Evolutionary conservation across 2,113 vertebrate genomes (phyloP).

Genomic region (Ginglymostoma cirratum): DNA sequence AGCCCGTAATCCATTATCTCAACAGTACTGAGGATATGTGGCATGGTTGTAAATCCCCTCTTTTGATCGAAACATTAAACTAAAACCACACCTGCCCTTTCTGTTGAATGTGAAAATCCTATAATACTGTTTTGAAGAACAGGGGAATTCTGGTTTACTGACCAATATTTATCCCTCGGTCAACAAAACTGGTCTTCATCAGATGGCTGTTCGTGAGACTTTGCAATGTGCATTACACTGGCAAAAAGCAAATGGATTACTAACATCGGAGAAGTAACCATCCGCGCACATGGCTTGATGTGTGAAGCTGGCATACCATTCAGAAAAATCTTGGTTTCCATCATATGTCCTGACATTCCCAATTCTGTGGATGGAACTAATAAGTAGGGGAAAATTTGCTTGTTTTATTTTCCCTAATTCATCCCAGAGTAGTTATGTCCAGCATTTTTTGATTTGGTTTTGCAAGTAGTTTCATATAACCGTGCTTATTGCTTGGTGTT

Average conservation of each 20-base stretch:
- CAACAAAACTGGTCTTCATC: not conserved
- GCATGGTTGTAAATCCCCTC: not conserved
- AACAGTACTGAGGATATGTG: not conserved
- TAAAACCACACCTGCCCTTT: not conserved
- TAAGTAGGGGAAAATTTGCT: not conserved
- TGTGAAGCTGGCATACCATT: not conserved
- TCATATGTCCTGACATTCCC: not conserved
- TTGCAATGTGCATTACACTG: not conserved
- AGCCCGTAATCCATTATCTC: not conserved
- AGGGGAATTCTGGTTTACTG: not conserved
- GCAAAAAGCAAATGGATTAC: not conserved
- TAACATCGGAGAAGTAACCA: not conserved
- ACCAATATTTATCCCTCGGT: not conserved
- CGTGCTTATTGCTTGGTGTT: not conserved
- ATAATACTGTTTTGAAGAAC: not conserved
- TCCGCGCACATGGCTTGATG: not conserved
- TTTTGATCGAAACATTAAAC: not conserved
- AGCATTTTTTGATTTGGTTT: not conserved
- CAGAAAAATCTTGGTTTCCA: not conserved
- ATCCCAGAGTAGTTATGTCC: not conserved
- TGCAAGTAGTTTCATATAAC: not conserved
- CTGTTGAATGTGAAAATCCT: not conserved
- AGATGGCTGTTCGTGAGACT: not conserved
- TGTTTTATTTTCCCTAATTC: not conserved
- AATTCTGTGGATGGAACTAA: not conserved